Evolutionary conservation across 2,113 vertebrate species (phyloP).

Genomic region (Dryoscopus gambensis): DNA sequence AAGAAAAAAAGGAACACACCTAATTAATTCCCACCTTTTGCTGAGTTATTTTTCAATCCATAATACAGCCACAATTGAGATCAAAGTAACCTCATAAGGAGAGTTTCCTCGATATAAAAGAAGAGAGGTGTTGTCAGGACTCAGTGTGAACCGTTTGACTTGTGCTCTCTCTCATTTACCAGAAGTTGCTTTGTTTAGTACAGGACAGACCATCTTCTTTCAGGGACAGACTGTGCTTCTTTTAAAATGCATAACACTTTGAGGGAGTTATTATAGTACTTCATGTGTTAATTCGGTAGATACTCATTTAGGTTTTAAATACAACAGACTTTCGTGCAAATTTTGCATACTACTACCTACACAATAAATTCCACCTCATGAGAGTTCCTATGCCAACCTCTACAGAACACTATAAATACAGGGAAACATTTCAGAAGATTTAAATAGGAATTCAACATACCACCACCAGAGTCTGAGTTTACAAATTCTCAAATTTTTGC

Average conservation of each 20-base stretch:
- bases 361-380: background rate
- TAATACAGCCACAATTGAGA: constrained; percentile 12
- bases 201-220: background rate
- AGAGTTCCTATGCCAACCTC: background rate
- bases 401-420: background rate
- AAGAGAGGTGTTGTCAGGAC: constrained; percentile 21
- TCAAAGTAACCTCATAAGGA: constrained; percentile 38
- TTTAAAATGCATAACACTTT: background rate
- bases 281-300: background rate
- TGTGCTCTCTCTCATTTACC: background rate
- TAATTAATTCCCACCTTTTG: constrained; percentile 38
- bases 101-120: constrained; percentile 36
- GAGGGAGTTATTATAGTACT: background rate
- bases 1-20: background rate
- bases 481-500: background rate
- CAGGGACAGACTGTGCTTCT: background rate
- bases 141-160: background rate
- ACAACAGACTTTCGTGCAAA: background rate
- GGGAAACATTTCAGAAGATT: background rate
- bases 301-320: background rate
- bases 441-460: background rate
- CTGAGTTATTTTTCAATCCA: constrained; percentile 48
- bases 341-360: background rate
- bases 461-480: background rate
- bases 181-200: background rate